Base-by-base conservation (phyloP, 2,113 vertebrate species). In the Psittacula cyanocephala region DNA sequence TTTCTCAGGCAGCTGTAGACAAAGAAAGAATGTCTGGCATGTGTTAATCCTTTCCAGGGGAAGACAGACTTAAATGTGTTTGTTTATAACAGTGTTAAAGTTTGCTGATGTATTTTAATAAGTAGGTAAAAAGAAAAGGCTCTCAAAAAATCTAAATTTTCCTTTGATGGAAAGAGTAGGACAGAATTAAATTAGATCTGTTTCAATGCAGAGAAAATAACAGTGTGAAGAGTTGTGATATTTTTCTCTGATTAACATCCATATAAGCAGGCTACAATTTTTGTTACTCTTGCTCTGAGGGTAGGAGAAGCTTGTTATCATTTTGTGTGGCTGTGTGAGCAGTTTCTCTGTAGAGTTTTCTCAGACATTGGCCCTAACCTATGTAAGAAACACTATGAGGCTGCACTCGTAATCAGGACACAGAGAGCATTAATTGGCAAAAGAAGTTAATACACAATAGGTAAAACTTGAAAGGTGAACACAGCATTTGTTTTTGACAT, bases 31-130 rank as follows among this genome's bases (percentile, higher is more conserved):
- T 35, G 68, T 27, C 83, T 78, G 62, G 55, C 19, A 41, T 57
- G 22, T 79, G 65, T 65, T 92, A 81, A 91, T 92, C 80, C 91
- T 96, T 95, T 96, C 84, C 90, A 84, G 77, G 37, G 37, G 44
- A 91, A 82, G 88, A 70, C 93, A 95, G 86, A 55, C 72, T 64
- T 52, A 78, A 81, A 78, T 62, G 50, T 47, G 20, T 69, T 60
- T 94, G 68, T 91, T 90, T 91, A 10, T 35, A 91, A 60, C 12
- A 80, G 39, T 24, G 22, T 59, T 88, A 41, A 78, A 86, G 59
- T 71, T 75, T 76, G 29, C 64, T 81, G 12, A 93, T 81, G 49
- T 81, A 92, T 88, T 91, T 90, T 88, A 92, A 52, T 88, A 83
- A 88, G 64, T 27, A 79, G 57, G 29, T 49, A 64, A 37, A 93